Evolutionary conservation across 1,140 invertebrate genomes (phyloP).

Genomic region (Brachionus manjavacas): DNA sequence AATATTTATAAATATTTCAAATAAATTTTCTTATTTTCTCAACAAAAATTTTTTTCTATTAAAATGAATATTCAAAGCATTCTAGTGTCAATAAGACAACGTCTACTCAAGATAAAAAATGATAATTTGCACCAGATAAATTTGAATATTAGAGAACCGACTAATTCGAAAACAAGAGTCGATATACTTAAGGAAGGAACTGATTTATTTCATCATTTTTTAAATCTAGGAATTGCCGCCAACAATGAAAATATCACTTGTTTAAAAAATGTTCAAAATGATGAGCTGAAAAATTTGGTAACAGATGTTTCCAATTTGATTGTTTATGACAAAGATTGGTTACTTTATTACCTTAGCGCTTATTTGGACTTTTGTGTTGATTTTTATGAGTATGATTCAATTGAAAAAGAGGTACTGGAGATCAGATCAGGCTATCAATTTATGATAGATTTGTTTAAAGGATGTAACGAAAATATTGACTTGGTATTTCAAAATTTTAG

Average conservation of each 20-base stretch:
- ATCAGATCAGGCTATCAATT: constrained; percentile 10
- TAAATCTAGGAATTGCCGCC: background rate
- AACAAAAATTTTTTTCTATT: too few relatives aligned
- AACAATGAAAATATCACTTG: background rate
- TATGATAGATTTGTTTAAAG: constrained; percentile 12
- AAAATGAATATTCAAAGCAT: background rate
- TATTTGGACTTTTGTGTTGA: background rate
- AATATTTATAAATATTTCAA: too few relatives aligned
- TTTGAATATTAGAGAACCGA: background rate
- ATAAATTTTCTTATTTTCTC: too few relatives aligned
- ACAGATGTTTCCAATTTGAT: background rate
- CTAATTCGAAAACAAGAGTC: background rate
- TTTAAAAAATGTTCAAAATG: background rate
- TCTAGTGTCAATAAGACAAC: background rate
- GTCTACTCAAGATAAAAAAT: background rate
- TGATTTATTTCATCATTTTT: background rate
- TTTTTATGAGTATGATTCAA: constrained; percentile 14
- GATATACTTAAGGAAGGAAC: background rate
- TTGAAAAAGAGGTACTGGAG: background rate
- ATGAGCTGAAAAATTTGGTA: background rate
- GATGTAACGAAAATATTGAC: background rate
- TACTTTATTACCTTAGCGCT: background rate
- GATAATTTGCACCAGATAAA: background rate
- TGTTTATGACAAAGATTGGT: constrained; percentile 18
- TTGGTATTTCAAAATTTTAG: background rate